Evolutionary conservation across 2,113 vertebrate genomes (phyloP), one percentile per base, ranked within the genome.

Genomic region (Cottus gobio): DNA sequence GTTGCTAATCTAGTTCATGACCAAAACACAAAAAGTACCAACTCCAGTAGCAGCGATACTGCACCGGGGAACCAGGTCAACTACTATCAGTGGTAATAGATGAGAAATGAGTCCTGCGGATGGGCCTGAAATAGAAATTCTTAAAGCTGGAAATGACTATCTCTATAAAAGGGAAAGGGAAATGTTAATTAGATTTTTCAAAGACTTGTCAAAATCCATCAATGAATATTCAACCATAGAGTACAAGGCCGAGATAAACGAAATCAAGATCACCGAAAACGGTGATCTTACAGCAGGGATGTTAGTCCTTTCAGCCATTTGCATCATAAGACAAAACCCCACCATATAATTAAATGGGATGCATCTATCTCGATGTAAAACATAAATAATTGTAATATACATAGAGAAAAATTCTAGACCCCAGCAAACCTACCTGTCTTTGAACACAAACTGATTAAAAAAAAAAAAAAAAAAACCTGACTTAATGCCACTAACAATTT

Each of bases 61-160:
- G 64, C 71, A 75, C 44, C 62, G 30, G 57, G 60, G 77, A 89
- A 88, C 71, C 88, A 87, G 87, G 78, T 79, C 84, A 88, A 69
- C 87, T 82, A 69, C 62, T 74, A 86, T 78, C 62, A 67, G 44
- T 74, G 70, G 68, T 66, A 79, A 81, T 6, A 83, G 36, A 85
- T 71, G 68, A 79, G 56, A 77, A 60, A 83, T 57, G 9, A 79
- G 75, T 64, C 42, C 54, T 70, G 39, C 79, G 70, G 42, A 58
- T 34, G 28, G 48, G 28, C 36, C 75, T 52, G 54, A 85, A 66
- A 81, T 68, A 72, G 54, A 26, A 12, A 71, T 58, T 56, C 24
- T 50, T 39, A 30, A 78, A 80, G 57, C 10, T 58, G 20, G 15
- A 78, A 34, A 73, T 46, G 22, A 82, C 24, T 34, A 39, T 73